A percentile compares a stretch with the other conserved stretches of the same genome.
These are phyloP conservation scores for Vireo altiloquus DNA, from an alignment of 2,113 vertebrate species.

Conservation along the genomic window DNA sequence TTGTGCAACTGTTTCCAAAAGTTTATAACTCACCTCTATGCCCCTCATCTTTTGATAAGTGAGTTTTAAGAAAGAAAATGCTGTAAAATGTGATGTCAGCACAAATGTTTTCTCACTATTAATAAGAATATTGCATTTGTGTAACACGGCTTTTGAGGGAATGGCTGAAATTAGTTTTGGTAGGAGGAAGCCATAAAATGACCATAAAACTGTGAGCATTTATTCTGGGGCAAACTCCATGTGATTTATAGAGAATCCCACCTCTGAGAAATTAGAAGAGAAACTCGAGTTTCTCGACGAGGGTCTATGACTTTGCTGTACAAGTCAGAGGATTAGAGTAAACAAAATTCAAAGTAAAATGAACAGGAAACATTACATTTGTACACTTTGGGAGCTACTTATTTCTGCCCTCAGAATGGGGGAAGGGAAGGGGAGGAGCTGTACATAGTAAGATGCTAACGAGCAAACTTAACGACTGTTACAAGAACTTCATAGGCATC, in stretches of 20 bases:
- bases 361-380: not conserved
- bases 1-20: not conserved
- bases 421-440: not conserved
- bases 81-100: not conserved
- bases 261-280: not conserved
- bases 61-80: not conserved
- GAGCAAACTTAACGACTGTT: not conserved
- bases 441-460: not conserved
- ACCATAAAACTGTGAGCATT: not conserved
- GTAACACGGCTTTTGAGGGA: not conserved
- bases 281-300: not conserved
- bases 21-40: not conserved
- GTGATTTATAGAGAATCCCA: not conserved
- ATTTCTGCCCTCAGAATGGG: not conserved
- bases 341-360: not conserved
- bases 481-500: not conserved
- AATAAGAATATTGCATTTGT: not conserved
- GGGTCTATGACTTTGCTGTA: not conserved
- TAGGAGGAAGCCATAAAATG: not conserved
- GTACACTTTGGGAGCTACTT: not conserved
- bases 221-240: not conserved
- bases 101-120: not conserved
- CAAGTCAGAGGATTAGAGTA: not conserved
- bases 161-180: not conserved
- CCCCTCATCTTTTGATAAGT: fast-evolving